phyloP scores from a whole-genome alignment of 1,140 invertebrate species.

The Zaprionus camerounensis region DNA sequence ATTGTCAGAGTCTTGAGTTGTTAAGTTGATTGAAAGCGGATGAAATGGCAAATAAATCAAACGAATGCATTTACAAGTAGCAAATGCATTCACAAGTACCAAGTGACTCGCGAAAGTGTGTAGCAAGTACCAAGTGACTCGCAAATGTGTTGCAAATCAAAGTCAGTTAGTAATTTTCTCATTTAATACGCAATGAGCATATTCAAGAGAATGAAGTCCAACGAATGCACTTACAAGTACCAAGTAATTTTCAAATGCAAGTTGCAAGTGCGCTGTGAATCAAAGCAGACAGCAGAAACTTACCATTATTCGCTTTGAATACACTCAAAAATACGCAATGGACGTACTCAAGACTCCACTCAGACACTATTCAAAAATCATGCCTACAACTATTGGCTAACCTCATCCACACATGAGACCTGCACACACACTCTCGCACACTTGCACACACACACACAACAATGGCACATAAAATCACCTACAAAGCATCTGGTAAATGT shows the following conservation, averaged over 20 bases:
- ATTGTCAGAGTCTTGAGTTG: not conserved
- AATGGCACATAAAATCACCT: conserved; percentile 43
- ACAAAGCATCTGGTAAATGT: conserved; percentile 36
- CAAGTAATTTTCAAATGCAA: not conserved
- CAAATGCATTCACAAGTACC: not conserved
- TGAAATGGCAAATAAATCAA: not conserved
- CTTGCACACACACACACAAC: conserved; percentile 1
- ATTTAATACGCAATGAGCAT: not conserved
- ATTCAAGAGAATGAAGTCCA: not conserved
- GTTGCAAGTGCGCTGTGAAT: not conserved
- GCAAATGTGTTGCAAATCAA: not conserved
- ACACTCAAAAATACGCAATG: not conserved
- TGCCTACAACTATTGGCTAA: not conserved
- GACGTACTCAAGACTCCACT: not conserved
- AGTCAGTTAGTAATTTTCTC: not conserved
- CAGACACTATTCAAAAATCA: not conserved
- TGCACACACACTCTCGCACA: not conserved
- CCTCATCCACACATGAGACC: conserved; percentile 31
- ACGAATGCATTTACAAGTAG: not conserved
- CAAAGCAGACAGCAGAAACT: not conserved
- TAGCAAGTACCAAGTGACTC: not conserved
- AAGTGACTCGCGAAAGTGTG: not conserved
- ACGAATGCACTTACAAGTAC: conserved; percentile 3
- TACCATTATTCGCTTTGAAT: not conserved
- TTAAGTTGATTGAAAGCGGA: not conserved